Percentiles rank a stretch among this genome's conserved stretches.
These are phyloP conservation scores for Labrus mixtus DNA, from an alignment of 2,113 vertebrate species.

Conservation along the genomic window DNA sequence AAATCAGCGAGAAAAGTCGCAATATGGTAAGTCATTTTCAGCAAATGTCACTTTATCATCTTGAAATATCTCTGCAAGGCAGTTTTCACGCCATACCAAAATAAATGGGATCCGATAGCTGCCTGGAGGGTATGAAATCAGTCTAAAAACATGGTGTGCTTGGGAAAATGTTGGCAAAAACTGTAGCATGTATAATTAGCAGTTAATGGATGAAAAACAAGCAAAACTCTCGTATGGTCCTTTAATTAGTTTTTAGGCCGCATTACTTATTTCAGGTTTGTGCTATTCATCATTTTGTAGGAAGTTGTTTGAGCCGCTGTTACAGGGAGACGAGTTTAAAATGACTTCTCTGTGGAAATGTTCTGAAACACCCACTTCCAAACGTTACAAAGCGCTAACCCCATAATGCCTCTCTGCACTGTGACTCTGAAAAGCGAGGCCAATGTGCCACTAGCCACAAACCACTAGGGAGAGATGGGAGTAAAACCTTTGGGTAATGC, in stretches of 20 bases:
- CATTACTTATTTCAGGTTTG: conserved; percentile 34
- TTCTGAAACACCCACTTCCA: conserved; percentile 30
- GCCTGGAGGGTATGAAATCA: conserved; percentile 29
- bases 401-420: conserved; percentile 40
- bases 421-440: conserved; percentile 52
- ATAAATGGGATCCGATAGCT: conserved; percentile 13
- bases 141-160: conserved; percentile 12
- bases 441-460: conserved; percentile 52
- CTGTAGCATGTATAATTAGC: conserved; percentile 20
- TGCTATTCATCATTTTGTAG: conserved; percentile 39
- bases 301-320: not conserved
- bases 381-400: conserved; percentile 1
- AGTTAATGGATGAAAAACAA: conserved; percentile 47
- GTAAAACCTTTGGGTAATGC: conserved; percentile 72
- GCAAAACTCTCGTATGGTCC: conserved; percentile 33
- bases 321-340: conserved; percentile 17
- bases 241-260: conserved; percentile 51
- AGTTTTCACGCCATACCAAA: conserved; percentile 22
- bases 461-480: conserved; percentile 61
- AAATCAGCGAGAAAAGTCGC: too few species aligned
- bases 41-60: not conserved
- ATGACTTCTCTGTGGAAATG: not conserved
- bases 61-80: conserved; percentile 13
- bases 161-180: conserved; percentile 36
- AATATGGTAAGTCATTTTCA: not conserved